Conservation (phyloP, 2,113 vertebrate genomes). For the Spea bombifrons region DNA sequence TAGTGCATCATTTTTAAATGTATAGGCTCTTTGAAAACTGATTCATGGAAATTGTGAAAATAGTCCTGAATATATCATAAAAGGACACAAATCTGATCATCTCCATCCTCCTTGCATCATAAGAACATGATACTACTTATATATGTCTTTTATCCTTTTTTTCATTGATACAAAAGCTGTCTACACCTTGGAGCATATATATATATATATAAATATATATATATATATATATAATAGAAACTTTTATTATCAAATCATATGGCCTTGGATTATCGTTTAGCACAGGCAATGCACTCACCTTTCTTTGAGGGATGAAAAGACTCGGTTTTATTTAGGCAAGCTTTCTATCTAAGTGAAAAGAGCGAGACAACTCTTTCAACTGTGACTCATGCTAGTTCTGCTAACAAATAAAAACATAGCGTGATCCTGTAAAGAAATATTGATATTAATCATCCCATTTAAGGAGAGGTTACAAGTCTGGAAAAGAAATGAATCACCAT, state of each 20-base stretch:
- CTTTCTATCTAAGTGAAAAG: constrained; percentile 41
- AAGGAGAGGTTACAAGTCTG: constrained; percentile 48
- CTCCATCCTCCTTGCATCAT: too few relatives aligned
- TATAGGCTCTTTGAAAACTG: too few relatives aligned
- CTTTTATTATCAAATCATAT: not conserved
- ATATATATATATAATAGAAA: too few relatives aligned
- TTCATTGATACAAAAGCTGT: too few relatives aligned
- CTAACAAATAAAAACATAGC: constrained; percentile 53
- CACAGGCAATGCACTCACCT: not conserved
- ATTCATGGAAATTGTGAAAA: too few relatives aligned
- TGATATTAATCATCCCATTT: constrained; percentile 55
- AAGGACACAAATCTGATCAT: too few relatives aligned
- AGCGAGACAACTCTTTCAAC: constrained; percentile 45
- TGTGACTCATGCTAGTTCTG: constrained; percentile 47
- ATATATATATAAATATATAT: too few relatives aligned
- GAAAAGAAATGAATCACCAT: constrained; percentile 51
- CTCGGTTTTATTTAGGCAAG: constrained; percentile 8
- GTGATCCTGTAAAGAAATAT: constrained; percentile 44
- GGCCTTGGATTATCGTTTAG: not conserved
- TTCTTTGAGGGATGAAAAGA: constrained; percentile 5
- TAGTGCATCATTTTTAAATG: too few relatives aligned
- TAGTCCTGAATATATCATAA: too few relatives aligned
- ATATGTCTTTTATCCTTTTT: too few relatives aligned
- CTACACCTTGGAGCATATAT: too few relatives aligned
- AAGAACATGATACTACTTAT: too few relatives aligned